Evolutionary conservation across 2,888 invertebrate species (phyloP).

Genomic region (Oeneis ivallda): DNA sequence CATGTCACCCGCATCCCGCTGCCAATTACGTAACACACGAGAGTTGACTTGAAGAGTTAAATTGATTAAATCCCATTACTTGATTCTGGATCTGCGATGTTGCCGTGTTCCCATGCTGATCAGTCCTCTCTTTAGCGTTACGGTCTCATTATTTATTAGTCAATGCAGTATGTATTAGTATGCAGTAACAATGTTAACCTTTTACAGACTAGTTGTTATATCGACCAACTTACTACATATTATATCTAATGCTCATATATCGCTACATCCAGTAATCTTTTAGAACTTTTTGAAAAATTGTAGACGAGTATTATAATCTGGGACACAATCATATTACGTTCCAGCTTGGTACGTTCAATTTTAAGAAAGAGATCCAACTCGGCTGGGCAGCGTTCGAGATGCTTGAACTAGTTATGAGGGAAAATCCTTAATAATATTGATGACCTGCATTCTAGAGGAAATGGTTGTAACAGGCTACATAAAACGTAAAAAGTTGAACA

Average conservation of each 20-base stretch:
- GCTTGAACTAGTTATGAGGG: neutral
- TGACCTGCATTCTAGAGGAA: too few relatives aligned
- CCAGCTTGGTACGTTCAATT: too few relatives aligned
- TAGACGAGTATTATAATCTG: too few relatives aligned
- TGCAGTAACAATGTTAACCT: neutral
- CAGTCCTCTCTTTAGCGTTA: neutral
- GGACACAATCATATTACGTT: too few relatives aligned
- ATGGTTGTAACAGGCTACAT: too few relatives aligned
- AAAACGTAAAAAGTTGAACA: too few relatives aligned
- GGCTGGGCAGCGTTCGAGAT: too few relatives aligned
- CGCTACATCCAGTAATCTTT: too few relatives aligned
- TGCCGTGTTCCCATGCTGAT: slow-evolving; percentile 25
- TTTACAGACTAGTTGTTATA: neutral
- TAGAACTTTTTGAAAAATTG: too few relatives aligned
- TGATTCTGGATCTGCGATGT: slow-evolving; percentile 22
- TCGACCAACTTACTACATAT: neutral
- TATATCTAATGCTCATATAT: neutral
- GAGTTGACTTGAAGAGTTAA: slow-evolving; percentile 34
- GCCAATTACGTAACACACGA: slow-evolving; percentile 37
- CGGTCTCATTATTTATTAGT: slow-evolving; percentile 7
- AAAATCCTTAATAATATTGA: neutral
- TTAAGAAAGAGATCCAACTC: too few relatives aligned
- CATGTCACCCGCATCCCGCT: slow-evolving; percentile 46
- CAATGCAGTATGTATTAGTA: too few relatives aligned
- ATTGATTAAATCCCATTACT: slow-evolving; percentile 36